Conservation (phyloP, 1,140 invertebrate species). For the Ceratoteleas bidentatus region DNA sequence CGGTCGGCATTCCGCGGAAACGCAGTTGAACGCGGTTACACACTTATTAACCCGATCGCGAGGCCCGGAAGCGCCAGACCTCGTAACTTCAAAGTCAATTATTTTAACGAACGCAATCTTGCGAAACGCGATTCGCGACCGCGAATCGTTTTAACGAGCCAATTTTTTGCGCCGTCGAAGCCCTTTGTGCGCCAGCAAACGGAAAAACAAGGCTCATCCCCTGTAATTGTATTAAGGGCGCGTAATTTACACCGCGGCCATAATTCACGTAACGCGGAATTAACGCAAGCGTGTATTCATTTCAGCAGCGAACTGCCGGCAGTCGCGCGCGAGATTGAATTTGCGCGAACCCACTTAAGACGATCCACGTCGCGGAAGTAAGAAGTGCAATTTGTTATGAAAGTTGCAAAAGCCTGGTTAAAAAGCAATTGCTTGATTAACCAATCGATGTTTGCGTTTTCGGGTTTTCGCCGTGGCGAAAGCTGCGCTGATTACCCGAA, state of each 20-base stretch:
- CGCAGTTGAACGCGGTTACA: conserved; percentile 2
- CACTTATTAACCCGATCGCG: conserved; percentile 4
- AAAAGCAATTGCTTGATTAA: too few species aligned
- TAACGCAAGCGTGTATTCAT: conserved; percentile 30
- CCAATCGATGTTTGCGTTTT: too few species aligned
- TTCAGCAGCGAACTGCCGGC: conserved; percentile 14
- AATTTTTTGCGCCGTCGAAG: neutral
- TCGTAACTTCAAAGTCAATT: conserved; percentile 24
- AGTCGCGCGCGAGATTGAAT: conserved; percentile 26
- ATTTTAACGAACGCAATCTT: conserved; percentile 23
- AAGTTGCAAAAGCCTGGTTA: conserved; percentile 19
- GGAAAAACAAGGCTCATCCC: too few species aligned
- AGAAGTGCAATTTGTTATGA: conserved; percentile 32
- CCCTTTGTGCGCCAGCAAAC: neutral
- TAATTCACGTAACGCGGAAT: conserved; percentile 32
- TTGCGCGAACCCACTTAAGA: conserved; percentile 27
- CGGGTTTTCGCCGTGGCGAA: too few species aligned
- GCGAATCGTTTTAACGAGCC: neutral
- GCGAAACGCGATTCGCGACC: conserved; percentile 2
- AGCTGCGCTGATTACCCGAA: too few species aligned
- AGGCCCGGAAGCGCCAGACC: too few species aligned
- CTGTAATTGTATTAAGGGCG: too few species aligned
- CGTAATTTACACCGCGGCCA: conserved; percentile 23
- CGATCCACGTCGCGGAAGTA: conserved; percentile 35
- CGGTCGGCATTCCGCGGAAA: conserved; percentile 4